Base-by-base conservation (phyloP, 92 coral and sea anemone species). In the Ricordea florida region DNA sequence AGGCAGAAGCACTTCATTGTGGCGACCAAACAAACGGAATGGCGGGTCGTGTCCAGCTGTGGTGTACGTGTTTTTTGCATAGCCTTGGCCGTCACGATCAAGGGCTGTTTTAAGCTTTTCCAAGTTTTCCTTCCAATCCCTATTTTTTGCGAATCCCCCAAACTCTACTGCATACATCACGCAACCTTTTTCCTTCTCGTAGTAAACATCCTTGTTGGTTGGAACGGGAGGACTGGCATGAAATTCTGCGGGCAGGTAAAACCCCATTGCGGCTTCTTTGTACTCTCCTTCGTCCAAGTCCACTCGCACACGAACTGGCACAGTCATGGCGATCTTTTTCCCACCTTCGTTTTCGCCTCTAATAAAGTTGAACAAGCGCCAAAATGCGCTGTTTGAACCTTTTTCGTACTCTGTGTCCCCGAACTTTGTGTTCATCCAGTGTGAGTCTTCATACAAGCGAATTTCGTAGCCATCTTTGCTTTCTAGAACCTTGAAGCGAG, bases 31-130 rank as follows among this genome's bases (percentile, higher is more conserved):
- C 13, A 79, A 48, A 5, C 86, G 60, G 48, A 79, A 85, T 0
- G 90, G 90, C 17, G 90, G 86, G 29, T 85, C 90, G 31, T 85
- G 69, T 1, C 90, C 90, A n/a, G 82, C 86, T 7, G 86, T 66
- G 22, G 48, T 32, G 64, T 85, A 85, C 59, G 36, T 42, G 43
- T 67, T 78, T 33, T 66, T 85, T 8, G 63, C 82, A 37, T 71
- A 85, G 10, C 77, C 34, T 72, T 71, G 71, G 3, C 86, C 82
- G 30, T 85, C 90, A 1, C 84, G 64, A 14, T 79, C 86, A 28
- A 85, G 56, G 7, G 81, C 56, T 5, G 44, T 66, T 34, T 64
- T 85, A 2, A 85, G 66, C 41, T 73, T 44, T 28, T 73, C 61
- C 10, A 71, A 47, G 32, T 85, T 48, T 21, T 85, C 90, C 15